Conservation (phyloP, 2,113 vertebrate species). For the Procavia capensis region DNA sequence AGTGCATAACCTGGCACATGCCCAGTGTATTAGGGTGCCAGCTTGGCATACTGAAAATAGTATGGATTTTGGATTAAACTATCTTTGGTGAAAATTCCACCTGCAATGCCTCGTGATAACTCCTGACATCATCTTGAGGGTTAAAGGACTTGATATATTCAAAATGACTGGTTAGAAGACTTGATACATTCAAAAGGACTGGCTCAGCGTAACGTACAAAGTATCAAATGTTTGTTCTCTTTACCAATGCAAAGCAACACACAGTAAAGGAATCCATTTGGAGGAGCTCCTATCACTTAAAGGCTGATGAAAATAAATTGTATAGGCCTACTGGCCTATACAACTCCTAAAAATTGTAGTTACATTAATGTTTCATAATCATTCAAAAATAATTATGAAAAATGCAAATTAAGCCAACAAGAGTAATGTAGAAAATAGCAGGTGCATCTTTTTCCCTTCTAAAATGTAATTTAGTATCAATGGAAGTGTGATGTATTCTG, state of each 20-base stretch:
- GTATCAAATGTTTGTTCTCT: not conserved
- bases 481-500: not conserved
- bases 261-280: not conserved
- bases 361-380: constrained; percentile 7
- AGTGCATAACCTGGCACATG: not conserved
- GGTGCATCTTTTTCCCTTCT: not conserved
- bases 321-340: too few species aligned
- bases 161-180: not conserved
- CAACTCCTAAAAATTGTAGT: not conserved
- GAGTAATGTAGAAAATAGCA: constrained; percentile 14
- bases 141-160: not conserved
- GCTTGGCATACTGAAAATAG: not conserved
- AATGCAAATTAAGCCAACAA: constrained; percentile 21
- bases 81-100: not conserved
- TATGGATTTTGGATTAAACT: not conserved
- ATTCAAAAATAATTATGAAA: constrained; percentile 27
- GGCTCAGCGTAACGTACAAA: not conserved
- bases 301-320: constrained; percentile 3
- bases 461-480: not conserved
- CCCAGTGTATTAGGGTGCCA: not conserved
- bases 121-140: not conserved
- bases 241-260: not conserved
- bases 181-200: not conserved
- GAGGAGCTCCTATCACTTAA: not conserved
- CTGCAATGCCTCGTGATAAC: not conserved